Evolutionary conservation across 1,140 invertebrate genomes (phyloP).

Genomic region (Hesperophylax magnus): DNA sequence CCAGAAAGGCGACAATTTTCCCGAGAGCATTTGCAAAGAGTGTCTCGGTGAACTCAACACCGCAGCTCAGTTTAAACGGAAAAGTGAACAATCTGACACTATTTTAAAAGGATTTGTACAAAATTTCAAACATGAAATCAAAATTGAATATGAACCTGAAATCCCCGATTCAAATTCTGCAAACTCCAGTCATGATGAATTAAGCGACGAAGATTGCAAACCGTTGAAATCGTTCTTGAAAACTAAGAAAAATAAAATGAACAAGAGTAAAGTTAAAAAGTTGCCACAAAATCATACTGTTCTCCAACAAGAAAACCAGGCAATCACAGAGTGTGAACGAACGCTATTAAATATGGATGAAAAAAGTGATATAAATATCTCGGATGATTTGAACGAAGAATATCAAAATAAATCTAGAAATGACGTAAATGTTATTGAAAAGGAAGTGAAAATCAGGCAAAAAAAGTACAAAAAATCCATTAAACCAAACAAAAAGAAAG

Average conservation of each 20-base stretch:
- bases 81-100: slow-evolving; percentile 49
- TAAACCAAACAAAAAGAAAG: slow-evolving; percentile 13
- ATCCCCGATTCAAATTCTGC: background rate
- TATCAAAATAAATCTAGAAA: background rate
- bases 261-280: background rate
- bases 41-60: slow-evolving; percentile 47
- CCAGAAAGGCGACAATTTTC: slow-evolving; percentile 22
- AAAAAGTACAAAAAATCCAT: background rate
- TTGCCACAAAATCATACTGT: background rate
- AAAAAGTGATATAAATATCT: background rate
- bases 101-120: slow-evolving; percentile 25
- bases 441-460: background rate
- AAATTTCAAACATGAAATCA: background rate
- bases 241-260: slow-evolving; percentile 1
- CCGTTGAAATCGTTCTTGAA: background rate
- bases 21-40: slow-evolving; percentile 37
- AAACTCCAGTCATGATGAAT: background rate
- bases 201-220: slow-evolving; percentile 29
- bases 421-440: slow-evolving; percentile 1
- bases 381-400: background rate
- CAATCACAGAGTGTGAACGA: background rate
- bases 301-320: background rate
- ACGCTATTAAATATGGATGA: background rate
- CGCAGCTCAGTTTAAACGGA: slow-evolving; percentile 46
- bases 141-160: slow-evolving; percentile 7